Percentiles rank a stretch among this genome's conserved stretches.
Conservation (phyloP, 2,797 vertebrate genomes). For the Sebastiscus albofasciatus region DNA sequence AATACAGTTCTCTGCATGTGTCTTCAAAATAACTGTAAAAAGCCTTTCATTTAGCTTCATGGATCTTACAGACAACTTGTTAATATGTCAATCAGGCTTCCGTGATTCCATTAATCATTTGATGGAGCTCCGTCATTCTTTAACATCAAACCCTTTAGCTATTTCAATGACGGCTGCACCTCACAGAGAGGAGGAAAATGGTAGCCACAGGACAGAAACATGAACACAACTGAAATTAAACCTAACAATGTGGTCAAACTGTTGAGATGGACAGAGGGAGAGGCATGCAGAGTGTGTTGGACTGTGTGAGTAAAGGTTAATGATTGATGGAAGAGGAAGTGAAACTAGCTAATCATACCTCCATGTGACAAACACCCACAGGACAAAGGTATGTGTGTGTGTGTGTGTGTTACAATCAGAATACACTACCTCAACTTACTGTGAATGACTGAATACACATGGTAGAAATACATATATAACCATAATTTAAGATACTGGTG, state of each 20-base stretch:
- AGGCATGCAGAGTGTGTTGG: not conserved
- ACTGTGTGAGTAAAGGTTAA: constrained; percentile 36
- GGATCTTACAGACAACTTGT: no score
- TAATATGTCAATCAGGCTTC: no score
- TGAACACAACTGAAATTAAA: not conserved
- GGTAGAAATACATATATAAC: no score
- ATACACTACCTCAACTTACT: not conserved
- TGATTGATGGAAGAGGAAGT: constrained; percentile 50
- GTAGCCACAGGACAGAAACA: not conserved
- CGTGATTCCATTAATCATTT: no score
- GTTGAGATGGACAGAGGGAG: not conserved
- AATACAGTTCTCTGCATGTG: not conserved
- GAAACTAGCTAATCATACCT: constrained; percentile 28
- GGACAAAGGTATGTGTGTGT: constrained; percentile 10
- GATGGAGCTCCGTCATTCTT: no score
- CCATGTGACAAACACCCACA: constrained; percentile 10
- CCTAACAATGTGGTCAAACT: not conserved
- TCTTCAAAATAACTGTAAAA: no score
- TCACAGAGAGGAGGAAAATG: not conserved
- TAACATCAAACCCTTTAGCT: no score
- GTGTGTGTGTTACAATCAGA: not conserved
- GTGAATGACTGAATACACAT: not conserved
- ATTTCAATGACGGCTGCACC: no score
- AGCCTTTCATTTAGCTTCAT: no score
- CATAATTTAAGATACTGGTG: no score